Evolutionary conservation across 2,797 vertebrate species (phyloP), one percentile per base, ranked within the genome.

Genomic region (Tokudaia muenninki): DNA sequence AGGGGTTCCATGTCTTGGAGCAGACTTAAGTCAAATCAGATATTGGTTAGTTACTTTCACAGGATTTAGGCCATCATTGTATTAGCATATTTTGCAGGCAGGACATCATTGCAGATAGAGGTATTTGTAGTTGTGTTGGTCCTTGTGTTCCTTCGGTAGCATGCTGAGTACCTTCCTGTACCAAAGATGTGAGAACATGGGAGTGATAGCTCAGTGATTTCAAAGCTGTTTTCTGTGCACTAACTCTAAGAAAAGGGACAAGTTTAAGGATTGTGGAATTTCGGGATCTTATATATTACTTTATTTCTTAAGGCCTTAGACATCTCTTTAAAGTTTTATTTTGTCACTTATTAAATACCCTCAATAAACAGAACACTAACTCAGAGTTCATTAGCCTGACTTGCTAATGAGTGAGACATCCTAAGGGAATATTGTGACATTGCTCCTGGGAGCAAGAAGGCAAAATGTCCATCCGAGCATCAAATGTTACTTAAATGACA

Each of bases 281-380:
- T 89, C 41, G 65, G 26, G 19, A 24, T 84, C 50, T 44, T n/a
- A 57, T 16, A 44, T 67, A 57, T 29, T 92, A 59, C 80, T 44
- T 75, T 75, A 13, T 44, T 57, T 95, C n/a, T 74, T 80, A 90
- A 61, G 92, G 4, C 22, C 26, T 94, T 79, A 44, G 59, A 24
- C 94, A 59, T 82, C 2, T 67, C 65, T 31, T 57, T 87, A 86
- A 89, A 74, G 2, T 79, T 31, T 80, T 90, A n/a, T 47, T 96
- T 74, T 87, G 22, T 92, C 6, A 74, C 24, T 88, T 93, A 74
- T 4, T 82, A 92, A 81, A n/a, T 67, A 90, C 19, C 6, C 10
- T 41, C 22, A 47, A 1, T 57, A 78, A 1, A 0, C 41, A 6
- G 75, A 94, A 47, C 0, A 31, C 3, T 91, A 59, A 79, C 21